Evolutionary conservation across 2,113 vertebrate genomes (phyloP), one percentile per base, ranked within the genome.

Genomic region (Actenoides hombroni): DNA sequence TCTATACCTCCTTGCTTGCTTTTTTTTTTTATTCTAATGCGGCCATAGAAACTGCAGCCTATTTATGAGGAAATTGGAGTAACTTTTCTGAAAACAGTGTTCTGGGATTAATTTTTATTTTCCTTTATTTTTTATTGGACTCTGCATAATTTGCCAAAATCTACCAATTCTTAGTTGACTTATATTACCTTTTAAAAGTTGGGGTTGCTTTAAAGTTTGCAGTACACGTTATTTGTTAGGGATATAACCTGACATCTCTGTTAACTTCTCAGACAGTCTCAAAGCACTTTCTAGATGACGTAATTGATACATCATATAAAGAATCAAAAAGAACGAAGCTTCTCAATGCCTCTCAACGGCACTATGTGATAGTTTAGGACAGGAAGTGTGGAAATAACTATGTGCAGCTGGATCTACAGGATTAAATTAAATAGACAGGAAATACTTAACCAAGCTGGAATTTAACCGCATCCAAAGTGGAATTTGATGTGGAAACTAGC

Each of bases 381-480:
- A 95, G 95, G 95, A 96, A 95, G 94, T 89, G 77, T 93, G 81
- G 70, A 95, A 51, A 75, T 96, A 96, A 96, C 95, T 93, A 73
- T 95, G 83, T 94, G 95, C 94, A 97, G 95, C 95, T 96, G 96
- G 90, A 83, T 90, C 94, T 96, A 90, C 94, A 96, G 94, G 88
- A 84, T 94, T 88, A 95, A 96, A 96, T 97, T 93, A 92, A 94
- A 86, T 81, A 77, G 94, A 77, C 95, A 95, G 95, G 93, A 97
- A 96, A 95, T 95, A 97, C 79, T 94, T 96, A 94, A 88, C 95
- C 90, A 90, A 86, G 90, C 76, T 96, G 95, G 95, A 96, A 96
- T 96, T 96, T 91, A 90, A 95, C 96, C 94, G 90, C 95, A 91
- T 92, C 89, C 91, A 94, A 97, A 94, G 70, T 95, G 89, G 93